These are phyloP conservation scores for Polymixis flavicincta DNA, from an alignment of 2,888 invertebrate genomes.

Conservation along the genomic window DNA sequence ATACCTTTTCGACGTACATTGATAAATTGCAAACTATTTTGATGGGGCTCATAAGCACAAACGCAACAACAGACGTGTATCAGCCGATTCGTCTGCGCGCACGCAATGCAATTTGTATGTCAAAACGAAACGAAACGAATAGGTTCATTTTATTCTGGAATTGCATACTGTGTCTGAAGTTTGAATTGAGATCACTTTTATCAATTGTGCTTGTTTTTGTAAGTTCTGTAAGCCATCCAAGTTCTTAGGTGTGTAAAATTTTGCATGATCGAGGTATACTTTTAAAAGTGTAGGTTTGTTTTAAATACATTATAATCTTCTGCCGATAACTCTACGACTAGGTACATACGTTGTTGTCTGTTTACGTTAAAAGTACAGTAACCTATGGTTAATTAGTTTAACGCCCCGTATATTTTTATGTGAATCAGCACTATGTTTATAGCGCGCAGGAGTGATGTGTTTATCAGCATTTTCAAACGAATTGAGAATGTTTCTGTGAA, in stretches of 20 bases:
- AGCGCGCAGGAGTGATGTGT: constrained; percentile 56
- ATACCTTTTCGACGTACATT: constrained; percentile 32
- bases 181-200: constrained; percentile 14
- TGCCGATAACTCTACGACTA: constrained; percentile 14
- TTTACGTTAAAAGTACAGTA: constrained; percentile 58
- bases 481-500: constrained; percentile 52
- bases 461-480: constrained; percentile 61
- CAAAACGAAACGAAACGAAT: constrained; percentile 50
- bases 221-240: not conserved
- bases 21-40: constrained; percentile 49
- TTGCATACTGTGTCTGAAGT: constrained; percentile 14
- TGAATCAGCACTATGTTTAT: constrained; percentile 60
- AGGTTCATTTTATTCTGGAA: constrained; percentile 25
- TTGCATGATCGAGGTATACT: not conserved
- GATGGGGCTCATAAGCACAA: constrained; percentile 41
- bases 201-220: not conserved
- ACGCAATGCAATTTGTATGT: constrained; percentile 52
- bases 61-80: constrained; percentile 41
- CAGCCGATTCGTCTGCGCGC: constrained; percentile 42
- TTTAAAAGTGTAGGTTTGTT: constrained; percentile 3
- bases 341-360: constrained; percentile 43
- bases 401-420: constrained; percentile 51
- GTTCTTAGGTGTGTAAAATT: not conserved
- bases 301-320: constrained; percentile 28
- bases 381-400: constrained; percentile 62